Evolutionary conservation across 2,797 vertebrate species (phyloP), one percentile per base, ranked within the genome.

Genomic region (Poecilia picta): DNA sequence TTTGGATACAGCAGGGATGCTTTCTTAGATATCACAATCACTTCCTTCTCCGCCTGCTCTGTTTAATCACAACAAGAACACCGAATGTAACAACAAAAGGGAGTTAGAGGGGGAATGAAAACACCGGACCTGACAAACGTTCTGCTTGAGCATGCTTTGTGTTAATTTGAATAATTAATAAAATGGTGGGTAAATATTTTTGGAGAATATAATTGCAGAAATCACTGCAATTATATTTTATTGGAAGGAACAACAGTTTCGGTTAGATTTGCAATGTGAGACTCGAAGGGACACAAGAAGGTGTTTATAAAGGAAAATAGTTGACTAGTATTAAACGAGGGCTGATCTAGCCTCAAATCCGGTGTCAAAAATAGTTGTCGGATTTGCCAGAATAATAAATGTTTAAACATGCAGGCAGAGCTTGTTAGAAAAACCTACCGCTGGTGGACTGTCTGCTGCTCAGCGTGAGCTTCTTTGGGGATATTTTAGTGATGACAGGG

Each of bases 1-100:
- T 88, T 88, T 87, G 72, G 85, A 77, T 85, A 77, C 84, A 81
- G 81, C 87, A 46, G 74, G 73, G 81, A 77, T 47, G 68, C 83
- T 90, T 83, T 70, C 74, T 77, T 81, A 74, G 53, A 73, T 41
- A 73, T 78, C 33, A 74, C 45, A 4, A 46, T 75, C 59, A 64
- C 59, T 43, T 72, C 72, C 73, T 68, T 83, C 31, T 82, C 72
- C 74, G 45, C 57, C 64, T 10, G 33, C 75, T 88, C 51, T 72
- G 33, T 74, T 80, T 51, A 72, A 45, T 59, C 43, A 11, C 41
- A 25, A 70, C 18, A 71, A 46, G 10, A 55, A 41, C 33, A 31
- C 1, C 28, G 12, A 43, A 62, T 47, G n/a, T 12, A 45, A 12
- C 13, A 78, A 13, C 28, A 73, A 36, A 43, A 1, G 20, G 31